Evolutionary conservation across 2,888 invertebrate species (phyloP).

Genomic region (Lasioglossum figueresi): DNA sequence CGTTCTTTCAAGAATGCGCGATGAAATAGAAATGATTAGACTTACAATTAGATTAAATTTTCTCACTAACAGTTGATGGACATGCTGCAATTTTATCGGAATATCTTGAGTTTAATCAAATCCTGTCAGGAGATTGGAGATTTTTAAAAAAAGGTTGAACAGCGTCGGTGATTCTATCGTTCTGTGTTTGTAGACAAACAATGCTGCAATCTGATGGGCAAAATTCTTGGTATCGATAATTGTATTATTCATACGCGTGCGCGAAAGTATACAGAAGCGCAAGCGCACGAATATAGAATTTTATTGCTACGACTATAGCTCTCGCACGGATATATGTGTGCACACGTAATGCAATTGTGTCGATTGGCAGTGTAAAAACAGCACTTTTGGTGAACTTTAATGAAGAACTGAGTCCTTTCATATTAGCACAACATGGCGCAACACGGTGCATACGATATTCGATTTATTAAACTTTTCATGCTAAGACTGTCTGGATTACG

Average conservation of each 20-base stretch:
- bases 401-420: constrained; percentile 77
- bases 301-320: background rate
- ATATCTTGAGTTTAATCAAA: background rate
- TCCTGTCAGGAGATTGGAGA: background rate
- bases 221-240: constrained; percentile 8
- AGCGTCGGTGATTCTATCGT: background rate
- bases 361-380: constrained; percentile 31
- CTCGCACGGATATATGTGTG: background rate
- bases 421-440: background rate
- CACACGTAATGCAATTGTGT: background rate
- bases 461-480: background rate
- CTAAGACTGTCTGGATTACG: background rate
- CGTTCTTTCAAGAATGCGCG: background rate
- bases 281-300: constrained; percentile 2
- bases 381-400: constrained; percentile 71
- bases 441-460: background rate
- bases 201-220: background rate
- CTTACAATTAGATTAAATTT: background rate
- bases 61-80: background rate
- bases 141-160: background rate
- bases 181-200: background rate
- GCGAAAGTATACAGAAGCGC: background rate
- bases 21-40: background rate
- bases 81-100: background rate
- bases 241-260: constrained; percentile 6